Evolutionary conservation across 2,888 invertebrate genomes (phyloP), one percentile per base, ranked within the genome.

Genomic region (Brachylomia viminalis): DNA sequence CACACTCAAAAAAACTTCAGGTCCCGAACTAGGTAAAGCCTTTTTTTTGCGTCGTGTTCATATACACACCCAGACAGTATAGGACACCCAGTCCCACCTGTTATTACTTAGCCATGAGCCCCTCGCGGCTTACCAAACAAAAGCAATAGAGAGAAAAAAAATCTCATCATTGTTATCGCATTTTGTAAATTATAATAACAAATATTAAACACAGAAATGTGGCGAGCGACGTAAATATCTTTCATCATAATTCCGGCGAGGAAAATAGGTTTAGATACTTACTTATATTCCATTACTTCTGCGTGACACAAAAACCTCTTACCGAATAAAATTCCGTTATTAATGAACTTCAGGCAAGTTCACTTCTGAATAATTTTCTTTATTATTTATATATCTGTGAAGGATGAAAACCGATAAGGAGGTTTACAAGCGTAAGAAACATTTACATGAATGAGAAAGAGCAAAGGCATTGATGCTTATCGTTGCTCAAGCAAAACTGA

Each of bases 341-440:
- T 74, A 74, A 52, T 75, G 62, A 75, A 75, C 27, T 45, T 42
- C 10, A 42, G 33, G 13, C 6, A 54, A 30, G 13, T 38, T 75
- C 23, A 15, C 27, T 64, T 45, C 33, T 62, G 42, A 54, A 61
- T 52, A 52, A 45, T 75, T 75, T 52, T 45, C 45, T 30, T 30
- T 61, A 23, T 61, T 10, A 23, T 61, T 13, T 3, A n/a, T n/a
- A n/a, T n/a, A 13, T 6, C 3, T 23, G 17, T 59, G 8, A 61
- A 61, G 8, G 11, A 15, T 15, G 23, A 23, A 33, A 33, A 7
- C 23, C 33, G 33, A 33, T 42, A 10, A 42, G 42, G 10, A 42
- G 42, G 42, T 72, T 27, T 8, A 47, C 30, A n/a, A 20, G 13
- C 4, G 13, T 27, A 54, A 7, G 13, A 54, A 54, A 10, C 11